These are phyloP conservation scores for Stratiolaelaps scimitus DNA, from an alignment of 1,140 invertebrate genomes.

Conservation along the genomic window DNA sequence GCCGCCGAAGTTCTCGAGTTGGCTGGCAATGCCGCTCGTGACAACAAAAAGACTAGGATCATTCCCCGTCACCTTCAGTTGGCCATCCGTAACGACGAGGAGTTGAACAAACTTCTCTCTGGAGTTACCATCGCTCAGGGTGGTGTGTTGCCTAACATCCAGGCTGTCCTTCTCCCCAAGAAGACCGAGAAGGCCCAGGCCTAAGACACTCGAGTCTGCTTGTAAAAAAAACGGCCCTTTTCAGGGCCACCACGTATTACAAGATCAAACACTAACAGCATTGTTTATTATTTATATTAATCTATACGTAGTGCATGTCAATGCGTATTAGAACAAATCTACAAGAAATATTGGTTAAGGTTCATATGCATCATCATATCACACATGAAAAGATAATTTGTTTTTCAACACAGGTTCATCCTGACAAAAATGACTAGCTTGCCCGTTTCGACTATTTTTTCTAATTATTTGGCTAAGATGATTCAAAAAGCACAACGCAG, in stretches of 20 bases:
- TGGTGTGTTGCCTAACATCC: constrained; percentile 63
- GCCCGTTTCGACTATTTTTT: no score
- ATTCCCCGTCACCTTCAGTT: constrained; percentile 57
- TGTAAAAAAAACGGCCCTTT: constrained; percentile 39
- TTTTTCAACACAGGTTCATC: no score
- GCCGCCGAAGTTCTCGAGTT: constrained; percentile 47
- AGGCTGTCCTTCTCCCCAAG: constrained; percentile 54
- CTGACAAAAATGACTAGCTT: no score
- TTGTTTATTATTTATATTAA: no score
- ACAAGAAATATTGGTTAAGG: no score
- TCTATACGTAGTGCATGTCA: no score
- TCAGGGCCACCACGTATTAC: constrained; percentile 39
- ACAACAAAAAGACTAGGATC: constrained; percentile 48
- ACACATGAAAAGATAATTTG: no score
- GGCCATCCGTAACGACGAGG: constrained; percentile 72
- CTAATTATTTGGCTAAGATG: no score
- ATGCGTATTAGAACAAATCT: no score
- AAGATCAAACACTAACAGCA: neutral
- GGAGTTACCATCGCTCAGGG: constrained; percentile 67
- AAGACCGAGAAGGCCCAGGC: constrained; percentile 42
- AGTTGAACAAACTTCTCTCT: constrained; percentile 60
- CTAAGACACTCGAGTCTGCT: no score
- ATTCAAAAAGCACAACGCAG: no score
- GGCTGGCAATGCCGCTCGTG: constrained; percentile 59
- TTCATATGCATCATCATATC: no score